These are phyloP conservation scores for Autographa pulchrina DNA, from an alignment of 2,888 invertebrate genomes.

Conservation along the genomic window DNA sequence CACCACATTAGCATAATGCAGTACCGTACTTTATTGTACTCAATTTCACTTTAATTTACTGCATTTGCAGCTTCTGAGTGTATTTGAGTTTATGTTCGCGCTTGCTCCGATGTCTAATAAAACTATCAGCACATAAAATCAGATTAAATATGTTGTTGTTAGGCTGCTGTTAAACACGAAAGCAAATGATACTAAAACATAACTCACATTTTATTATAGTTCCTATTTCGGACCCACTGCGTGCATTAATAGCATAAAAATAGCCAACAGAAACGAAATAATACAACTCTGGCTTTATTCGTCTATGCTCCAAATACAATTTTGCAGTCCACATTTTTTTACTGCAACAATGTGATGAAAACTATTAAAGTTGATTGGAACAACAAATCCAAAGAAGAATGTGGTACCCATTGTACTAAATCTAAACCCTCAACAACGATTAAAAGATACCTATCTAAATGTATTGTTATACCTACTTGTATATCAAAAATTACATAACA, in stretches of 20 bases:
- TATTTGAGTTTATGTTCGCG: constrained; percentile 1
- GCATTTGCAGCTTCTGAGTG: neutral
- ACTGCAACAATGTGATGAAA: too few species aligned
- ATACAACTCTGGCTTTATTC: too few species aligned
- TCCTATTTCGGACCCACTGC: neutral
- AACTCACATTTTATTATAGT: neutral
- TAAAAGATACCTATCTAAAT: constrained; percentile 25
- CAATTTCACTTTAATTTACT: constrained; percentile 49
- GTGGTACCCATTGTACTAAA: neutral
- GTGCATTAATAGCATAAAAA: neutral
- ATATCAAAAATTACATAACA: constrained; percentile 44
- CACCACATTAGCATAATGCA: constrained; percentile 62
- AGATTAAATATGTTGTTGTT: neutral
- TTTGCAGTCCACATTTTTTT: too few species aligned
- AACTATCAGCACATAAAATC: neutral
- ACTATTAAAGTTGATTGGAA: neutral
- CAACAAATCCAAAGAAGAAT: neutral
- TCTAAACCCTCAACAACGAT: constrained; percentile 1
- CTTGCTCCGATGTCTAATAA: neutral
- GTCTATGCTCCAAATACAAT: too few species aligned
- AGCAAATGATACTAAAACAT: neutral
- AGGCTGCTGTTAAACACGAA: neutral
- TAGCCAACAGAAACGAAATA: too few species aligned
- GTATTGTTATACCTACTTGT: constrained; percentile 18
- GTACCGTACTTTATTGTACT: constrained; percentile 43